These are phyloP conservation scores for Oxyruncus cristatus DNA, from an alignment of 2,113 vertebrate species.

Conservation along the genomic window DNA sequence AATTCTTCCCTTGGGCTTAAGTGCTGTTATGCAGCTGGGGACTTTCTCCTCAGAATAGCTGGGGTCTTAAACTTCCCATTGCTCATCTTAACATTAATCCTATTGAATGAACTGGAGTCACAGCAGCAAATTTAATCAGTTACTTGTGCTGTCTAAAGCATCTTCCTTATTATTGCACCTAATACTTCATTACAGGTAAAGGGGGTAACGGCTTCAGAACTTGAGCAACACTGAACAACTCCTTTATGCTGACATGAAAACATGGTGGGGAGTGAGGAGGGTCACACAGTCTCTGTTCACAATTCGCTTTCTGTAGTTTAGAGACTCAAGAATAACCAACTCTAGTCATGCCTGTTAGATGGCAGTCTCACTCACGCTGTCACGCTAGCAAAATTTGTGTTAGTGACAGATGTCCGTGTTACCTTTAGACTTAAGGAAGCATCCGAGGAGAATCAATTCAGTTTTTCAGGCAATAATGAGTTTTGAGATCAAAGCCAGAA, in stretches of 20 bases:
- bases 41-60: background rate
- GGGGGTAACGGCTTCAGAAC: background rate
- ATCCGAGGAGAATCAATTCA: background rate
- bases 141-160: background rate
- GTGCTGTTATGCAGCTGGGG: background rate
- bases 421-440: background rate
- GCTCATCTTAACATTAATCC: background rate
- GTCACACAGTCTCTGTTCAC: background rate
- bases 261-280: accelerated
- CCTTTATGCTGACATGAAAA: background rate
- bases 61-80: background rate
- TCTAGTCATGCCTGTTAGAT: background rate
- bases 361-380: background rate
- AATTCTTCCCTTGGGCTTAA: background rate
- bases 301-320: background rate
- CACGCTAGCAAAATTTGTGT: background rate
- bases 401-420: background rate
- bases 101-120: background rate
- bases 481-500: background rate
- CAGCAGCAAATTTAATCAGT: background rate
- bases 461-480: background rate
- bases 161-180: background rate
- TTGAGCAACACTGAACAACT: background rate
- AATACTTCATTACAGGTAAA: background rate
- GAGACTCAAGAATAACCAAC: background rate